Evolutionary conservation across 2,888 invertebrate species (phyloP), one percentile per base, ranked within the genome.

Genomic region (Aspidiotus destructor): DNA sequence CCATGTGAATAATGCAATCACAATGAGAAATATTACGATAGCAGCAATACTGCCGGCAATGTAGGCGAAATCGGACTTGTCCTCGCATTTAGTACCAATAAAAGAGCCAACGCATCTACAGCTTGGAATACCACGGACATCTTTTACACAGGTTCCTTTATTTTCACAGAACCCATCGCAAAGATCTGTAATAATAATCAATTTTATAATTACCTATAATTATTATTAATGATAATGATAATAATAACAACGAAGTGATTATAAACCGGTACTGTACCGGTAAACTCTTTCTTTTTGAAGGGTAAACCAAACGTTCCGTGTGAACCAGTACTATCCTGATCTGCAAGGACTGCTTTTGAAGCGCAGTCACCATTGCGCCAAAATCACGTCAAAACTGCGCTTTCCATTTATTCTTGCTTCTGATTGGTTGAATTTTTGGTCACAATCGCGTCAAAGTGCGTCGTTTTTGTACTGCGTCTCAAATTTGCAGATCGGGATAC

Each of bases 21-120:
- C 86, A 75, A 95, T 93, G 73, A 94, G 88, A 75, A 95, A 86
- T 74, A 93, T 89, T 71, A 95, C 94, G n/a, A 91, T 89, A 16
- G 92, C 92, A 8, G 94, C 92, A 72, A 95, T 92, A 10, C 94
- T 94, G 60, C 93, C 93, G 64, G 92, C 93, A 71, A 94, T 92
- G 79, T 94, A 94, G 13, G 94, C 93, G 77, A 94, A 93, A 76
- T 93, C 92, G n/a, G 92, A 92, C 77, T 93, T 92, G 74, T 92
- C 91, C 5, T 87, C 83, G 76, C 93, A 94, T 73, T 88, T 89
- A 71, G 87, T 86, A 42, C 93, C 93, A 0, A 92, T 93, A 79
- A 92, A 95, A 72, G 93, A 93, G 2, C 94, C 93, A 11, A 89
- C 86, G 76, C 95, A 95, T 72, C 92, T 83, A 76, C 95, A 95